These are phyloP conservation scores for Pelobates fuscus DNA, from an alignment of 2,113 vertebrate species.

Conservation along the genomic window DNA sequence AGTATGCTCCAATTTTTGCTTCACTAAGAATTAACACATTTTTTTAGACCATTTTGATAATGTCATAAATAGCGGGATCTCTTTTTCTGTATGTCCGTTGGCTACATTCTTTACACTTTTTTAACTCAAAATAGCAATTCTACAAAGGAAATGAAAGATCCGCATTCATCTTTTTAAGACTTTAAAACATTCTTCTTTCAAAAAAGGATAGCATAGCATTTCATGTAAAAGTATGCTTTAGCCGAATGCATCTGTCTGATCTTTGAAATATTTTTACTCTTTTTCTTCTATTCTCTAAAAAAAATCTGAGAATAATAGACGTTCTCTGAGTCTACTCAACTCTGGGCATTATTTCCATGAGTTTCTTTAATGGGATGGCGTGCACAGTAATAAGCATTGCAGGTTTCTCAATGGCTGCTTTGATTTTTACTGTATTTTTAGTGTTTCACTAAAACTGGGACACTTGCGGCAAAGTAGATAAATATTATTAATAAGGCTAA, in stretches of 20 bases:
- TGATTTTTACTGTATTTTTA: neutral
- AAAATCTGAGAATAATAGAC: neutral
- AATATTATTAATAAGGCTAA: no score
- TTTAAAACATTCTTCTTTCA: neutral
- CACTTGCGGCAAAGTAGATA: no score
- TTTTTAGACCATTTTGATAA: neutral
- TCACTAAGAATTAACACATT: neutral
- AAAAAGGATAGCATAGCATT: neutral
- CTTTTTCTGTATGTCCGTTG: no score
- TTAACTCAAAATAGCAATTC: neutral
- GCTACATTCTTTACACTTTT: neutral
- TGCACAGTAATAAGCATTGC: neutral
- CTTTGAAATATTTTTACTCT: neutral
- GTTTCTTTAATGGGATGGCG: conserved; percentile 1
- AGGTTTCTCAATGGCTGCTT: neutral
- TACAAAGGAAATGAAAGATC: neutral
- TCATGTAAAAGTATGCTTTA: neutral
- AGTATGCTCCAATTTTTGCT: neutral
- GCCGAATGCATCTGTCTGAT: neutral
- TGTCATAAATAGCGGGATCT: neutral
- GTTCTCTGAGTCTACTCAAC: neutral
- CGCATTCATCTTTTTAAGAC: neutral
- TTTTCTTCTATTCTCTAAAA: neutral
- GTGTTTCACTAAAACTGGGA: neutral
- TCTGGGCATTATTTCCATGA: neutral